phyloP scores from a whole-genome alignment of 1,140 invertebrate genomes.

The Macrobrachium nipponense region DNA sequence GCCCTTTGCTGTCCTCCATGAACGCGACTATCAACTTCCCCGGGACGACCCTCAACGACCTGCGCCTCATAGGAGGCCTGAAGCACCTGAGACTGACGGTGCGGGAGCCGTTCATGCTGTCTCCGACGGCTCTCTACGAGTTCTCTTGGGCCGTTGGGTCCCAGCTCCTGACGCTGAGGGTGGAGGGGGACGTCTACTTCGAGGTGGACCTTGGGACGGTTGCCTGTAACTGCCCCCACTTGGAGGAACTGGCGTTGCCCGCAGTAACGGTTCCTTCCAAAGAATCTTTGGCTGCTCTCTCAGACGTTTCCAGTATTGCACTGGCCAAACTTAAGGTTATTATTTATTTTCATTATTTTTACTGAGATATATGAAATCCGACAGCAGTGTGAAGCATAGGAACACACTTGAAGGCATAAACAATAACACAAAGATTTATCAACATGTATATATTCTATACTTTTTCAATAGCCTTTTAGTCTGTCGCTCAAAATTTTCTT shows the following conservation, averaged over 20 bases:
- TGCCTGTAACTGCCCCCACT: constrained; percentile 53
- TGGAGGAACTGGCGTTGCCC: constrained; percentile 57
- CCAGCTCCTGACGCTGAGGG: constrained; percentile 45
- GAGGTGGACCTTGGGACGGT: constrained; percentile 59
- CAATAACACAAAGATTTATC: no score
- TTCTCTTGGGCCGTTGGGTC: constrained; percentile 57
- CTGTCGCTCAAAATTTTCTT: no score
- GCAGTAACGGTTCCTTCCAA: constrained; percentile 59
- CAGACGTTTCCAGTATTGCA: constrained; percentile 31
- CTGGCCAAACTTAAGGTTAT: constrained; percentile 45
- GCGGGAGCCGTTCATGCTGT: constrained; percentile 59
- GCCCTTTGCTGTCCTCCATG: constrained; percentile 48
- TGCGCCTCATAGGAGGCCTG: constrained; percentile 51
- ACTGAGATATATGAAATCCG: no score
- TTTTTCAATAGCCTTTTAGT: no score
- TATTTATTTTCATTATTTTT: background rate
- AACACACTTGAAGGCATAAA: no score
- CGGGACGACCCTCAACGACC: constrained; percentile 59
- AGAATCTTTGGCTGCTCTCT: constrained; percentile 54
- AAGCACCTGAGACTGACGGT: constrained; percentile 52
- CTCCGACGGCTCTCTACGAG: constrained; percentile 52
- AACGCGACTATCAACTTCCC: constrained; percentile 56
- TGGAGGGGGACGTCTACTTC: constrained; percentile 62
- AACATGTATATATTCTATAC: no score
- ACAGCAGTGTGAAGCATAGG: no score